Percentiles rank a stretch among this genome's conserved stretches.
phyloP scores from a whole-genome alignment of 2,797 vertebrate species.

The Neomorphus geoffroyi region DNA sequence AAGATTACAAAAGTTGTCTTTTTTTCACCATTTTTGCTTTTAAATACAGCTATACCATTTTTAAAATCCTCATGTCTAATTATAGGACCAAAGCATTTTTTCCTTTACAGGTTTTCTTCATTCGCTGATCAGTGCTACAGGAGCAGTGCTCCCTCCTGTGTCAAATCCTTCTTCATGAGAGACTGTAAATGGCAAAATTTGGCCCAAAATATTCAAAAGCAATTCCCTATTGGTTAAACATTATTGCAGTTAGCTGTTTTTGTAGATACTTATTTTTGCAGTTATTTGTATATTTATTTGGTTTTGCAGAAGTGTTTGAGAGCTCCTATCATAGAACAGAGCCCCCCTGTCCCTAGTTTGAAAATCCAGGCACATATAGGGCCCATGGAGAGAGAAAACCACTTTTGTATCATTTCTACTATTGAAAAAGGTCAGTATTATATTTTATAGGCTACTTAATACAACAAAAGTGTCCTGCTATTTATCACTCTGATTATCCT shows the following conservation, averaged over 20 bases:
- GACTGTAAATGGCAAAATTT: not conserved
- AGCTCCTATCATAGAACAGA: not conserved
- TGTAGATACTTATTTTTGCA: not conserved
- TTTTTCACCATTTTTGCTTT: not conserved
- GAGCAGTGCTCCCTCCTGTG: not conserved
- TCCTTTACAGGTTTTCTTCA: not conserved
- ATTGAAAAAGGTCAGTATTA: not conserved
- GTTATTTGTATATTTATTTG: conserved; percentile 14
- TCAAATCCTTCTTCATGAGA: conserved; percentile 5
- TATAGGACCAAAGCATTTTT: not conserved
- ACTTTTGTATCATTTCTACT: not conserved
- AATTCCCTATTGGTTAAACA: not conserved
- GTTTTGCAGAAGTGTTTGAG: not conserved
- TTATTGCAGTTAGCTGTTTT: not conserved
- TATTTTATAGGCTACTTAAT: not conserved
- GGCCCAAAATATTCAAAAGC: not conserved
- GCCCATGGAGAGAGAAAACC: not conserved
- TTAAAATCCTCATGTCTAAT: not conserved
- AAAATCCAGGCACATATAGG: not conserved
- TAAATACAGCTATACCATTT: not conserved
- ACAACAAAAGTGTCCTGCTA: not conserved
- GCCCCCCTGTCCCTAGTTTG: not conserved
- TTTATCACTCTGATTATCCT: not conserved
- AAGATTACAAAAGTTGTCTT: not conserved
- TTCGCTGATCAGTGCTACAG: not conserved